Base-by-base conservation (phyloP, 2,888 invertebrate species). In the Pollenia amentaria region DNA sequence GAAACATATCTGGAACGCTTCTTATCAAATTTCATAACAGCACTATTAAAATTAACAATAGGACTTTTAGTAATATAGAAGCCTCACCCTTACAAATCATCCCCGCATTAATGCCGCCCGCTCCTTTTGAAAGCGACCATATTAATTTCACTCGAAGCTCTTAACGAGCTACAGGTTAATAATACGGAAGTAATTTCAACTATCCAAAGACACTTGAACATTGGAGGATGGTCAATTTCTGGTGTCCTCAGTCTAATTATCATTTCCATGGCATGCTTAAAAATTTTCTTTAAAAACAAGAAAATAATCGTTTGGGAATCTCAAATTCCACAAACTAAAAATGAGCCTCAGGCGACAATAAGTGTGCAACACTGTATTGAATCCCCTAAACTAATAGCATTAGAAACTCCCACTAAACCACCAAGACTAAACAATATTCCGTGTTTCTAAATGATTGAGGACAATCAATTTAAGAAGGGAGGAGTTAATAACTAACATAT, bases 121-220 rank as follows among this genome's bases (percentile, higher is more conserved):
- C 70, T 48, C 51, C 70, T 70, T 70, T 70, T 29, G 70, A 70
- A 70, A 51, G n/a, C 21, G 70, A 48, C 51, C 46, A 38, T 38
- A 29, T 70, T 21, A 69, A 42, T 69, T 21, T 69, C 69, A 1
- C 69, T 69, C 14, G 70, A 70, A 72, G 72, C 72, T 72, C 72
- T 72, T 51, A 72, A 53, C 38, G 72, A 72, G 38, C 38, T 72
- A 38, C 55, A 72, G 38, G 51, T 70, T 16, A 70, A 70, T 29
- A 57, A 57, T 18, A 57, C 57, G 12, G 57, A 57, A 18, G 29
- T 14, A 57, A 29, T 57, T 29, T 57, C 14, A 57, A 57, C 29
- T 57, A 57, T 38, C 2, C 29, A 57, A 40, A 62, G n/a, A 62
- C 12, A 51, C 18, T 40, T 72, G 18, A 18, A 72, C 14, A 51